Evolutionary conservation across 2,797 vertebrate species (phyloP), one percentile per base, ranked within the genome.

Genomic region (Sciaenops ocellatus): DNA sequence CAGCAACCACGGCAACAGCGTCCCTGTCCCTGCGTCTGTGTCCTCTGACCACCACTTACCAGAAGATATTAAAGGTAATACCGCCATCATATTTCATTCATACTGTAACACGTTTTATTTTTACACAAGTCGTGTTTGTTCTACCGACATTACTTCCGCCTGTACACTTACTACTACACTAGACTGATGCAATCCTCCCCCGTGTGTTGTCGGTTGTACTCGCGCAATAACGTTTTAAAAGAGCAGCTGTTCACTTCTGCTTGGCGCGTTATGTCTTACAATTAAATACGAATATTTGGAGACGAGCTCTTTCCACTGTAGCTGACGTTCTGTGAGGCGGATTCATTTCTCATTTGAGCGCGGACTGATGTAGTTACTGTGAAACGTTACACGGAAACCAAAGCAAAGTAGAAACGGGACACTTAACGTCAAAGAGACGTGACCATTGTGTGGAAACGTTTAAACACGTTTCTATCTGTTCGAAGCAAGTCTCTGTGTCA

Each of bases 151-250:
- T 46, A 13, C 47, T 46, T 20, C 7, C 41, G 26, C 22, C 22
- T 5, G 28, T 65, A 20, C 55, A 17, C 11, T 60, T 15, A 50
- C 1, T 16, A 24, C 18, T 41, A 2, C 4, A 26, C 30, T 42
- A 4, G 65, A 90, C 83, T 94, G 92, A 95, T 64, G 93, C 93
- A 94, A 95, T 93, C 73, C 3, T 54, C 3, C 76, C 82, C 50
- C 76, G 42, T 82, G 82, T 73, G 66, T 65, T 73, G n/a, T 65
- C 66, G 62, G 28, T 79, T 52, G 30, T 63, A 61, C 46, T 51
- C 44, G 73, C 59, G 42, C 56, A 51, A 16, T 38, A 2, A 11
- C 20, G 38, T 66, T 60, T 9, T 9, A 22, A 74, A 46, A 30
- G 2, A 54, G 26, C 11, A 38, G 30, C 28, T 8, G 13, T 0